A percentile compares a stretch with the other conserved stretches of the same genome.
These are phyloP conservation scores for Regulus satrapa DNA, from an alignment of 2,113 vertebrate species.

Conservation along the genomic window DNA sequence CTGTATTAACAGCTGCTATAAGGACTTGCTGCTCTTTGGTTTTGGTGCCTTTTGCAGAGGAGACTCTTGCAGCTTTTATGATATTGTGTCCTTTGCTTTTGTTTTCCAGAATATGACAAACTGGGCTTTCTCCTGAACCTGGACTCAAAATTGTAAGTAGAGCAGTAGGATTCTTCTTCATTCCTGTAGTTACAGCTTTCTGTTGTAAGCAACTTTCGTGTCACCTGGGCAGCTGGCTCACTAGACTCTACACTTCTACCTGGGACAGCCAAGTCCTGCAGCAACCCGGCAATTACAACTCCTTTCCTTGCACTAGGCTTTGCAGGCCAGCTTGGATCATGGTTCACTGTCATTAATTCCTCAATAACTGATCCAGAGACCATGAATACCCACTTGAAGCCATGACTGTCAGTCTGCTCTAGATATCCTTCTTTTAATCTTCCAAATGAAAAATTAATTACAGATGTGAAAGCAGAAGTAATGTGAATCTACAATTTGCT, in stretches of 20 bases:
- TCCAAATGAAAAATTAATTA: background rate
- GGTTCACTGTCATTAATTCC: background rate
- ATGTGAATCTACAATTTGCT: background rate
- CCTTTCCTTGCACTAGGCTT: background rate
- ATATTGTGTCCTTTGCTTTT: conserved; percentile 53
- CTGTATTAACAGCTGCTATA: background rate
- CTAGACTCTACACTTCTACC: background rate
- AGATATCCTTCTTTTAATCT: background rate
- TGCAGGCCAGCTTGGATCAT: background rate
- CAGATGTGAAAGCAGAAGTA: background rate
- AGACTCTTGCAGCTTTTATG: background rate
- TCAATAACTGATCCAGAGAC: background rate
- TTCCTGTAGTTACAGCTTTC: background rate
- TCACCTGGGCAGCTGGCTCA: background rate
- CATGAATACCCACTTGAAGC: background rate
- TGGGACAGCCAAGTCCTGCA: background rate
- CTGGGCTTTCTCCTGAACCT: conserved; percentile 93
- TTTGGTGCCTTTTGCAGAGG: background rate
- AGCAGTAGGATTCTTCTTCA: background rate
- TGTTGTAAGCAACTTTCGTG: background rate
- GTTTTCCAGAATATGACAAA: conserved; percentile 90
- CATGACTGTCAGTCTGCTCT: background rate
- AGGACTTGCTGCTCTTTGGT: background rate
- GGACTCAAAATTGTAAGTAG: conserved; percentile 94
- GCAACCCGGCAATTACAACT: background rate